Conservation (phyloP, 2,113 vertebrate species). For the Verasper variegatus region DNA sequence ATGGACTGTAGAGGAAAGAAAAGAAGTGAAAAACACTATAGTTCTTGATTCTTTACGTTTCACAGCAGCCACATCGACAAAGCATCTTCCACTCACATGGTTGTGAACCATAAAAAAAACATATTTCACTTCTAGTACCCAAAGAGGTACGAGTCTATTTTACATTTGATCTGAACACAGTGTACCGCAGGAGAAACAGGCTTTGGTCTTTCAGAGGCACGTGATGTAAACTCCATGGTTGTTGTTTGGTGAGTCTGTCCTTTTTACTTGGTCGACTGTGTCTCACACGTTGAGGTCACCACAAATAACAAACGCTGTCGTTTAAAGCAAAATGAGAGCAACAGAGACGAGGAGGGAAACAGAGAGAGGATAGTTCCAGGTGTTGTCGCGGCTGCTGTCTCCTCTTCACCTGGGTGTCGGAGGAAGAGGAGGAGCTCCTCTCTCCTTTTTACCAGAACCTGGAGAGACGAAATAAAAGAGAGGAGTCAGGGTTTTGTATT, state of each 20-base stretch:
- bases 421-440: constrained; percentile 93
- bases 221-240: constrained; percentile 21
- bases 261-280: constrained; percentile 28
- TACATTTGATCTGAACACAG: constrained; percentile 20
- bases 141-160: background rate
- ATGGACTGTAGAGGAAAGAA: background rate
- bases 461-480: constrained; percentile 27
- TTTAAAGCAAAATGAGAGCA: constrained; percentile 37
- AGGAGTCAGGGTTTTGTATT: background rate
- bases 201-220: constrained; percentile 42
- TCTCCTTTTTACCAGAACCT: constrained; percentile 92
- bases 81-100: constrained; percentile 4
- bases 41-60: background rate
- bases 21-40: background rate
- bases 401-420: constrained; percentile 93
- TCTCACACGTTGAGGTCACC: constrained; percentile 27
- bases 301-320: constrained; percentile 24
- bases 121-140: background rate
- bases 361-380: constrained; percentile 5
- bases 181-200: constrained; percentile 31
- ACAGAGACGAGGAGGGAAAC: background rate
- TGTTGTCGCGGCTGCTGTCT: background rate
- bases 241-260: background rate
- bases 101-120: constrained; percentile 19
- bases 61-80: constrained; percentile 1